Evolutionary conservation across 2,797 vertebrate species (phyloP), one percentile per base, ranked within the genome.

Genomic region (Gymnothorax javanicus): DNA sequence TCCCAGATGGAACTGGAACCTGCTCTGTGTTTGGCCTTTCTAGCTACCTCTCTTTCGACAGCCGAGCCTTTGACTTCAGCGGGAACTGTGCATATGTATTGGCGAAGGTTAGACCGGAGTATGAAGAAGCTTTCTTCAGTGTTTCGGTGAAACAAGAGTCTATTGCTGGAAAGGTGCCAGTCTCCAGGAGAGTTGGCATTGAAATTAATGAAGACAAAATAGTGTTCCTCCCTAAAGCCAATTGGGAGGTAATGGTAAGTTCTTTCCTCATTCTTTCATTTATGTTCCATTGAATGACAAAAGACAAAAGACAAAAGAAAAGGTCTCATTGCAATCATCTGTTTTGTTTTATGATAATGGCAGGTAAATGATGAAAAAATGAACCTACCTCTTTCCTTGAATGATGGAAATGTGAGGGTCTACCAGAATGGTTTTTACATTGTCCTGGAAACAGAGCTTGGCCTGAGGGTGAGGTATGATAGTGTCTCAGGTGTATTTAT

Each of bases 391-490:
- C 57, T 94, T 17, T 86, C 85, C 67, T 87, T 92, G 0, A 17
- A 86, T 2, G 89, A 92, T 57, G 89, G 87, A n/a, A 90, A 90
- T 13, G 25, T 95, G 0, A 86, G 87, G 0, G 57, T 93, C 0
- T 88, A 92, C 83, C 94, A 95, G 85, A 94, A 91, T 0, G 95
- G 96, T 0, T 87, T 86, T 60, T 94, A 94, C 86, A 89, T 96
- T 0, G 2, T 94, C 23, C 77, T 96, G 25, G 92, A 93, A 23
- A 91, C 91, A 0, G 27, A 89, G 0, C 91, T 92, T 0, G 95
- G 95, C 27, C 43, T 96, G 4, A 92, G 87, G 7, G 77, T 96
- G 84, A 93, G 93, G 12, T 96, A 96, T 88, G 94, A 96, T 5
- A 86, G 83, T 0, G 85, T 91, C 17, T 93, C 94, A 1, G 90